Conservation (phyloP, 2,797 vertebrate genomes). For the Helarctos malayanus region DNA sequence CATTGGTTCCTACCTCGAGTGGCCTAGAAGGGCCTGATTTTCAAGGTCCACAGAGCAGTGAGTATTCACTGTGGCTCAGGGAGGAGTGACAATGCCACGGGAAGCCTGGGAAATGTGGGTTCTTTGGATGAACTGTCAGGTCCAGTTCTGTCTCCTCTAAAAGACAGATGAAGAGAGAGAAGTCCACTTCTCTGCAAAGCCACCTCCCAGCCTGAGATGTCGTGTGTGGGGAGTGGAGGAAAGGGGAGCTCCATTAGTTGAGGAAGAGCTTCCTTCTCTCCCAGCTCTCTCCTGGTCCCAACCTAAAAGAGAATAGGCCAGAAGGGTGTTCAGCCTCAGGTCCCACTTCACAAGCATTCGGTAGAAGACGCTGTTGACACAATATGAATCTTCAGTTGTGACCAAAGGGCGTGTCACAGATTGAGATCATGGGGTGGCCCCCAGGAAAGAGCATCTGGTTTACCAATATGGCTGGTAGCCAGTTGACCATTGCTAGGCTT, state of each 20-base stretch:
- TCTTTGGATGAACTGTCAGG: background rate
- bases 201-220: background rate
- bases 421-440: rapidly evolving
- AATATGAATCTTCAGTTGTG: rapidly evolving
- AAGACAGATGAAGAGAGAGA: background rate
- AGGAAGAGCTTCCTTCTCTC: background rate
- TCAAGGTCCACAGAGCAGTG: background rate
- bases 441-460: background rate
- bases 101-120: background rate
- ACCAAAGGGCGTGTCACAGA: background rate
- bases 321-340: background rate
- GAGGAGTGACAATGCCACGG: background rate
- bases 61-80: background rate
- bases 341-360: background rate
- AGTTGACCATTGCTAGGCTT: background rate
- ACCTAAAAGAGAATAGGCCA: background rate
- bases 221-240: too few species aligned
- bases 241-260: rapidly evolving
- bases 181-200: background rate
- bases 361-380: background rate
- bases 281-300: background rate
- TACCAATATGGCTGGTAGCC: background rate
- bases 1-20: rapidly evolving
- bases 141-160: conserved; percentile 12
- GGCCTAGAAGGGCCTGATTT: background rate